A percentile compares a stretch with the other conserved stretches of the same genome.
Conservation (phyloP, 2,113 vertebrate species). For the Addax nasomaculatus region DNA sequence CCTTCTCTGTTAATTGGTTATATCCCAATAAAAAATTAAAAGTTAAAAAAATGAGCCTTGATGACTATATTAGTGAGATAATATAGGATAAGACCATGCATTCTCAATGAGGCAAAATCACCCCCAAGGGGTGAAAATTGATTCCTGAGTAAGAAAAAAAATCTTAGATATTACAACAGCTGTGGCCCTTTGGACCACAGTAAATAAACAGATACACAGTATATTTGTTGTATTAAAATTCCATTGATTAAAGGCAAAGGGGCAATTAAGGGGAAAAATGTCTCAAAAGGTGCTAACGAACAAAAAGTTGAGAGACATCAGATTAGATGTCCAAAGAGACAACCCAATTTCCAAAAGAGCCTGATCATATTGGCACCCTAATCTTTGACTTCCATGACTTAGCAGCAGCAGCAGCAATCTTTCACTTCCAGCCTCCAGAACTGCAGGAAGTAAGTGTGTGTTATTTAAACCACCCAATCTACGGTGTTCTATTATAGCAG, state of each 20-base stretch:
- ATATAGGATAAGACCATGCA: neutral
- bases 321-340: neutral
- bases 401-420: neutral
- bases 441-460: neutral
- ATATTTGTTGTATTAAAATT: conserved; percentile 1
- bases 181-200: neutral
- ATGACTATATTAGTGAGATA: neutral
- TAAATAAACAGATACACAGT: neutral
- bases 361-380: neutral
- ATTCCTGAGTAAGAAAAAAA: neutral
- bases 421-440: neutral
- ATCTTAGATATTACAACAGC: neutral
- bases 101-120: neutral
- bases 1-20: neutral
- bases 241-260: neutral
- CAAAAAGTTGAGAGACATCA: conserved; percentile 2
- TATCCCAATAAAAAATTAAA: neutral
- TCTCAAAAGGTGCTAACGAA: conserved; percentile 14
- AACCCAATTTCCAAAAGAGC: neutral
- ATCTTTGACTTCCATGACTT: neutral
- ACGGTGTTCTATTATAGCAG: neutral
- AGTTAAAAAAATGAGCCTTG: neutral
- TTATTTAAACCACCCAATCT: neutral
- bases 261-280: neutral
- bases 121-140: neutral